A percentile compares a stretch with the other conserved stretches of the same genome.
These are phyloP conservation scores for Solea senegalensis DNA, from an alignment of 2,113 vertebrate species.

Conservation along the genomic window DNA sequence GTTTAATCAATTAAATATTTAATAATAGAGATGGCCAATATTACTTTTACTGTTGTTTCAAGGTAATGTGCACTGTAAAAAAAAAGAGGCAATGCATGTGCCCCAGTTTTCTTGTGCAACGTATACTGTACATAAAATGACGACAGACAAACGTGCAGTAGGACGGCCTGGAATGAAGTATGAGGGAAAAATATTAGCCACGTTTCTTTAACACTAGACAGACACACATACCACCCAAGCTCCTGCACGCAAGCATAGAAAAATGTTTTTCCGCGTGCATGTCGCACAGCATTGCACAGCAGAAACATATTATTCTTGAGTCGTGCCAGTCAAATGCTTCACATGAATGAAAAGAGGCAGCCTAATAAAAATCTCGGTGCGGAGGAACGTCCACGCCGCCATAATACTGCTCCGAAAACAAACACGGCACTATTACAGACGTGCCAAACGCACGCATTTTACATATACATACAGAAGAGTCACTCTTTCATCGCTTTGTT, in stretches of 20 bases:
- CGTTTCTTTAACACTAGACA: constrained; percentile 12
- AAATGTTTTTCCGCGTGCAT: constrained; percentile 49
- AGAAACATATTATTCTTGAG: constrained; percentile 58
- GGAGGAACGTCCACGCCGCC: constrained; percentile 45
- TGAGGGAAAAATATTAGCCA: constrained; percentile 24
- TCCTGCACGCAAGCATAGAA: constrained; percentile 40
- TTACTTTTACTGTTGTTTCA: not conserved
- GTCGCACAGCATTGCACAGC: constrained; percentile 31
- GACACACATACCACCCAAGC: constrained; percentile 1
- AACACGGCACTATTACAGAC: constrained; percentile 61
- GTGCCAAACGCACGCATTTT: constrained; percentile 72
- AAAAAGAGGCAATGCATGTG: not conserved
- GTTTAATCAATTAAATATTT: too few species aligned
- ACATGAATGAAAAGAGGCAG: constrained; percentile 40
- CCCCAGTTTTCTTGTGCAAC: not conserved
- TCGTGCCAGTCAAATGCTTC: constrained; percentile 52
- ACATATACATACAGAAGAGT: constrained; percentile 49
- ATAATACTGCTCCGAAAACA: constrained; percentile 63
- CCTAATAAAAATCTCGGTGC: constrained; percentile 61
- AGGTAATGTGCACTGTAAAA: not conserved
- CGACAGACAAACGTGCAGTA: not conserved
- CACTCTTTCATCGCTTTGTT: constrained; percentile 75
- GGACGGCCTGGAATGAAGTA: constrained; percentile 9
- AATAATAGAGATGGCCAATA: too few species aligned
- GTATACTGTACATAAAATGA: not conserved